Conservation (phyloP, 1,140 invertebrate genomes). For the Hydropsyche tenuis region DNA sequence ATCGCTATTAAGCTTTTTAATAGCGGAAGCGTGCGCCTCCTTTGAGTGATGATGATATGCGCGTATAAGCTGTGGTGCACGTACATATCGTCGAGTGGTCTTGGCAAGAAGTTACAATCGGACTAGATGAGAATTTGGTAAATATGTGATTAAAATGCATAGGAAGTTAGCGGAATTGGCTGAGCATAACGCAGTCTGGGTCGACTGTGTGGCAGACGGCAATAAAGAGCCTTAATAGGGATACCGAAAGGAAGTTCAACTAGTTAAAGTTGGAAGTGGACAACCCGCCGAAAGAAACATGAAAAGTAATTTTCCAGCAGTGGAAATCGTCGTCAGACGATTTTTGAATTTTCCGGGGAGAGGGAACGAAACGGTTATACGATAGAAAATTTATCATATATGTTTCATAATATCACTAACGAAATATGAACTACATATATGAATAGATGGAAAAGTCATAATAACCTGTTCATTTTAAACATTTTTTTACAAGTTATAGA, state of each 20-base stretch:
- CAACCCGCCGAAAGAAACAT: conserved; percentile 29
- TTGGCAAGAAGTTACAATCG: background rate
- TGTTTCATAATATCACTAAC: too few species aligned
- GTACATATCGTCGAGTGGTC: background rate
- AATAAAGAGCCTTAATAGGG: conserved; percentile 42
- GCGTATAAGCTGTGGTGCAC: background rate
- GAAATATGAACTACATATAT: too few species aligned
- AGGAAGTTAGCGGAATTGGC: conserved; percentile 32
- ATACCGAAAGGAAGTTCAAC: conserved; percentile 44
- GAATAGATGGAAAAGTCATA: too few species aligned
- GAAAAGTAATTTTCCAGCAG: conserved; percentile 37
- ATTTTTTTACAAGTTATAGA: too few species aligned
- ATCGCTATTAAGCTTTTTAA: conserved; percentile 12
- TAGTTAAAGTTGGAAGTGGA: conserved; percentile 43
- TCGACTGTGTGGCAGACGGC: conserved; percentile 31
- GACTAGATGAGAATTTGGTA: conserved; percentile 5
- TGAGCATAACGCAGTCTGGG: conserved; percentile 31
- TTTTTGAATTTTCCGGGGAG: too few species aligned
- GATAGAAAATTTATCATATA: too few species aligned
- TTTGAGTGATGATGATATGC: conserved; percentile 9
- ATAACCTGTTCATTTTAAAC: too few species aligned
- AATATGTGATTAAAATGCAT: conserved; percentile 41
- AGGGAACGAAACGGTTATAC: too few species aligned
- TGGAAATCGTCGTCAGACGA: background rate
- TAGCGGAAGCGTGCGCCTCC: conserved; percentile 1